A percentile compares a stretch with the other conserved stretches of the same genome.
Conservation (phyloP, 2,888 invertebrate species). For the Acheta domesticus region DNA sequence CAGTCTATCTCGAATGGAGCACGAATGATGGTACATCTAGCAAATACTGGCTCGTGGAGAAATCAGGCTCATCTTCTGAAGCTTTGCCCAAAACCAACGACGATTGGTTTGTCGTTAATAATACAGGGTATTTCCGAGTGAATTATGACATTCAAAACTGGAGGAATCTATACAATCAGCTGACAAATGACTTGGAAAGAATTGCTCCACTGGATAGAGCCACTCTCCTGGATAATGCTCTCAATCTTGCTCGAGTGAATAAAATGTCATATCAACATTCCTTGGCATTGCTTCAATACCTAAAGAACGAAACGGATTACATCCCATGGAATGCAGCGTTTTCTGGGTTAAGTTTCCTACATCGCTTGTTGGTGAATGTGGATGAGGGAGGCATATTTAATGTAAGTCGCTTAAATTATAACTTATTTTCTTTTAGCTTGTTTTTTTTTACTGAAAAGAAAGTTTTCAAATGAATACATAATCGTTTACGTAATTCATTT, state of each 20-base stretch:
- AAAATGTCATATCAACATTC: constrained; percentile 62
- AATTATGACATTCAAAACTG: constrained; percentile 61
- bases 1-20: too few species aligned
- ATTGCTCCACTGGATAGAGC: constrained; percentile 74
- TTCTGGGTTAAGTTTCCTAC: constrained; percentile 40
- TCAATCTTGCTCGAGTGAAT: constrained; percentile 62
- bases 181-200: constrained; percentile 55
- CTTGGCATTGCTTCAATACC: constrained; percentile 53
- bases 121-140: constrained; percentile 63
- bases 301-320: constrained; percentile 49
- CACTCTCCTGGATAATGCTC: constrained; percentile 76
- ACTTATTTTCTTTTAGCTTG: too few species aligned
- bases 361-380: not conserved
- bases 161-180: constrained; percentile 47
- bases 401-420: too few species aligned
- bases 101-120: constrained; percentile 19
- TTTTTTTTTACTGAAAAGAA: too few species aligned
- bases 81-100: too few species aligned
- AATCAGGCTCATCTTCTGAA: too few species aligned
- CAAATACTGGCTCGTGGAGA: too few species aligned
- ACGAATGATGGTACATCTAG: too few species aligned
- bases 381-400: too few species aligned
- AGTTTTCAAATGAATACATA: too few species aligned
- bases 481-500: too few species aligned
- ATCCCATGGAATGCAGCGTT: constrained; percentile 52